Conservation (phyloP, 2,888 invertebrate species). For the Eustalomyia histrio region DNA sequence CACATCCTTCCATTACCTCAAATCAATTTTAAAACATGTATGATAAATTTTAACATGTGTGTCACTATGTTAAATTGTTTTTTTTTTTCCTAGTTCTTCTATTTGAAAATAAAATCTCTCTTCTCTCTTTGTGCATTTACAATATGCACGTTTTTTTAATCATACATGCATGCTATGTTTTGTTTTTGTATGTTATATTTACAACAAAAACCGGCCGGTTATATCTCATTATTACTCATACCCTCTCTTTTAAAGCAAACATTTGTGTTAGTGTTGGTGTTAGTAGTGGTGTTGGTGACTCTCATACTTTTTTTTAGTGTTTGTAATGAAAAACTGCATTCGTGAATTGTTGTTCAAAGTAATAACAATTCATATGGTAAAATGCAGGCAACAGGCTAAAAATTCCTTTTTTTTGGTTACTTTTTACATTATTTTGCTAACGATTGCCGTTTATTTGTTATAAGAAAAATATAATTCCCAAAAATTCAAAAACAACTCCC, state of each 20-base stretch:
- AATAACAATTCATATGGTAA: constrained; percentile 11
- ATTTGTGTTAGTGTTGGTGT: background rate
- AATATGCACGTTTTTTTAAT: background rate
- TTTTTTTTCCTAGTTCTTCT: constrained; percentile 20
- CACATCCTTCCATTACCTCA: background rate
- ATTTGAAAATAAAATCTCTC: constrained; percentile 1
- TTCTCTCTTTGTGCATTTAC: background rate
- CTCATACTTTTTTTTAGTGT: background rate
- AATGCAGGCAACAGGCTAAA: constrained; percentile 53
- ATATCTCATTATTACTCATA: background rate
- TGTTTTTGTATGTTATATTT: constrained; percentile 22
- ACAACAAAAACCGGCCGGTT: constrained; percentile 58
- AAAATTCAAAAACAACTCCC: no score
- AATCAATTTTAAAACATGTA: constrained; percentile 9
- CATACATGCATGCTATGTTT: background rate
- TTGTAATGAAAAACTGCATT: background rate
- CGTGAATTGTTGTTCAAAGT: background rate
- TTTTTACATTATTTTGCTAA: background rate
- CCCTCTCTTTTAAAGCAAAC: background rate
- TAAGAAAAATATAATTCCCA: background rate
- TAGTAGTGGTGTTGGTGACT: background rate
- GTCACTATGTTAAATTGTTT: constrained; percentile 59
- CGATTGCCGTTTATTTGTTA: background rate
- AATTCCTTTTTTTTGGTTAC: constrained; percentile 21
- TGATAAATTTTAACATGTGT: constrained; percentile 47